Evolutionary conservation across 2,797 vertebrate genomes (phyloP).

Genomic region (Epinephelus coioides): DNA sequence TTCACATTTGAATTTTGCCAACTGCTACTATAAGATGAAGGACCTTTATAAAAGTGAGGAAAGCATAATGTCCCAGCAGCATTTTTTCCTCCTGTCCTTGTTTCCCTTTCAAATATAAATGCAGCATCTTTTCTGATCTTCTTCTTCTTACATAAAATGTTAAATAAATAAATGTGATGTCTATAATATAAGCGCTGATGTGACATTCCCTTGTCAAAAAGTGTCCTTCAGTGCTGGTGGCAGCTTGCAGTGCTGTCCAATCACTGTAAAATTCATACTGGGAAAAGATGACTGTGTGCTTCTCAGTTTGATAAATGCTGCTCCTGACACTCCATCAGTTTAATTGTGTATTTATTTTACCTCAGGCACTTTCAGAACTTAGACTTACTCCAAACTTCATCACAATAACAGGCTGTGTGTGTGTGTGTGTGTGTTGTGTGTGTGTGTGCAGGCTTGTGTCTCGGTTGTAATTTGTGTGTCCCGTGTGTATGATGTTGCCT

Average conservation of each 20-base stretch:
- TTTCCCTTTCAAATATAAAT: conserved; percentile 12
- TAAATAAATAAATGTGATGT: conserved; percentile 31
- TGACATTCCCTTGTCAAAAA: conserved; percentile 49
- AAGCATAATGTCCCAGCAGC: not conserved
- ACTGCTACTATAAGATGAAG: conserved; percentile 2
- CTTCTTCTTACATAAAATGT: conserved; percentile 16
- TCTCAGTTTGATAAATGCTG: conserved; percentile 58
- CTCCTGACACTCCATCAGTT: conserved; percentile 64
- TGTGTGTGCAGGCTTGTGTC: not conserved
- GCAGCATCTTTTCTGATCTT: conserved; percentile 14
- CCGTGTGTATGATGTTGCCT: not conserved
- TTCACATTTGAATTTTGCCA: conserved; percentile 1
- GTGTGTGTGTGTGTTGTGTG: not conserved
- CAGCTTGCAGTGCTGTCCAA: conserved; percentile 24
- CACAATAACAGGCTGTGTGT: not conserved
- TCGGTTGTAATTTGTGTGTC: conserved; percentile 14
- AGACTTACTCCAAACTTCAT: conserved; percentile 38
- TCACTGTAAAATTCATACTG: conserved; percentile 42
- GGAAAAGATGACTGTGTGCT: conserved; percentile 33
- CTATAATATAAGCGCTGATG: conserved; percentile 15
- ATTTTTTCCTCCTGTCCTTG: not conserved
- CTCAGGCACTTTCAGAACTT: conserved; percentile 54
- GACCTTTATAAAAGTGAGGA: not conserved
- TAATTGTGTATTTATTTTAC: conserved; percentile 68
- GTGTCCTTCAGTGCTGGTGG: conserved; percentile 35